These are phyloP conservation scores for Epicauta chinensis DNA, from an alignment of 1,140 invertebrate species.

Conservation along the genomic window DNA sequence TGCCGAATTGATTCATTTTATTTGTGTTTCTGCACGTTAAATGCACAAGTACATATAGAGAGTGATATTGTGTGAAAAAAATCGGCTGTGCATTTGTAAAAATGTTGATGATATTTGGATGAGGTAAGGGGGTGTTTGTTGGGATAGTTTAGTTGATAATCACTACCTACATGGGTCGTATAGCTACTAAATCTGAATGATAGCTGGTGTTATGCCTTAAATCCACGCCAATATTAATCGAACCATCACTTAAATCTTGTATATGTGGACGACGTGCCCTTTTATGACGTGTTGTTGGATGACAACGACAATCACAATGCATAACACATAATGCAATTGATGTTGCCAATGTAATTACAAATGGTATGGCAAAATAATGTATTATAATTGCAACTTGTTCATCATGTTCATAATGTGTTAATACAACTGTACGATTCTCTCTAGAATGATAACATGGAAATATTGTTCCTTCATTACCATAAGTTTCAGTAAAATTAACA, in stretches of 20 bases:
- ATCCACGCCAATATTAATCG: slow-evolving; percentile 31
- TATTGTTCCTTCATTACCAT: slow-evolving; percentile 66
- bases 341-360: slow-evolving; percentile 73
- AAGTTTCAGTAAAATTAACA: slow-evolving; percentile 70
- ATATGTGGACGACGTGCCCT: slow-evolving; percentile 26
- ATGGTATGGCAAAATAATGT: slow-evolving; percentile 72
- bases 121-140: too few species aligned
- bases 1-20: not conserved
- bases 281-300: slow-evolving; percentile 32
- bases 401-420: slow-evolving; percentile 71
- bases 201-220: slow-evolving; percentile 29
- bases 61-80: too few species aligned
- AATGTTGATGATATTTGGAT: too few species aligned
- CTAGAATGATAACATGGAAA: slow-evolving; percentile 81
- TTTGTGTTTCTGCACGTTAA: not conserved
- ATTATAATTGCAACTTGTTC: slow-evolving; percentile 72
- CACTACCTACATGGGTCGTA: slow-evolving; percentile 29
- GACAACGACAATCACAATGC: slow-evolving; percentile 58
- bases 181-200: slow-evolving; percentile 31
- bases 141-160: too few species aligned
- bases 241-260: slow-evolving; percentile 32
- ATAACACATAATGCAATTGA: slow-evolving; percentile 75
- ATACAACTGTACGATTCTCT: slow-evolving; percentile 70
- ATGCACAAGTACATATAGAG: too few species aligned
- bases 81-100: too few species aligned